Evolutionary conservation across 1,140 invertebrate genomes (phyloP).

Genomic region (Caenorhabditis remanei): DNA sequence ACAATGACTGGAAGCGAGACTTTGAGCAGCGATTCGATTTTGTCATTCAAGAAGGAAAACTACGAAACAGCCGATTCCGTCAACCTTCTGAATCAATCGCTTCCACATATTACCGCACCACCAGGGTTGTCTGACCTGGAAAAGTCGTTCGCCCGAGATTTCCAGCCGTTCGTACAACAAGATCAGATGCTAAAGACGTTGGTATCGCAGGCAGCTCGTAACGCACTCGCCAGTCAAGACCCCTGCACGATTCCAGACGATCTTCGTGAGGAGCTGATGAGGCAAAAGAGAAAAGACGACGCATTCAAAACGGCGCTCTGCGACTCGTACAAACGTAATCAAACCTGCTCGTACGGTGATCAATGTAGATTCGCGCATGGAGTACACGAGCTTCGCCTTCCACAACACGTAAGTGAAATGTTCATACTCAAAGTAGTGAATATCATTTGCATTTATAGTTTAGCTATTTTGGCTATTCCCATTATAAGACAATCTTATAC

Average conservation of each 20-base stretch:
- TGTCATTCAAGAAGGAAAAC: constrained; percentile 3
- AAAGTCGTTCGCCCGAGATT: background rate
- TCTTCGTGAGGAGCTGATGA: constrained; percentile 40
- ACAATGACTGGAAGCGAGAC: constrained; percentile 20
- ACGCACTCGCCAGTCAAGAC: background rate
- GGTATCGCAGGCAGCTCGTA: constrained; percentile 4
- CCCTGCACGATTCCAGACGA: constrained; percentile 35
- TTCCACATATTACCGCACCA: background rate
- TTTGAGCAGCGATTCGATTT: background rate
- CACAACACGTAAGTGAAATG: constrained; percentile 56
- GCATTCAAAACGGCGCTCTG: constrained; percentile 97
- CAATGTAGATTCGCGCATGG: constrained; percentile 99
- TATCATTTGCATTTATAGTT: too few relatives aligned
- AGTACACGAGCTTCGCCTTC: constrained; percentile 85
- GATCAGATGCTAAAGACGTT: constrained; percentile 20
- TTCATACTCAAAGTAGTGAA: background rate
- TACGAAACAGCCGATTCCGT: background rate
- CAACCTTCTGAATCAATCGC: background rate
- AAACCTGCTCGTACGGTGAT: constrained; percentile 96
- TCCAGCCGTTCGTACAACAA: constrained; percentile 19
- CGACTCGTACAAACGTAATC: constrained; percentile 92
- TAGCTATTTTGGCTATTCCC: too few relatives aligned
- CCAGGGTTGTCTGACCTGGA: background rate
- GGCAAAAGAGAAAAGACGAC: constrained; percentile 59
- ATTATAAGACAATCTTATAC: background rate